A percentile compares a stretch with the other conserved stretches of the same genome.
Conservation (phyloP, 2,797 vertebrate species). For the Poliocrania exsul region DNA sequence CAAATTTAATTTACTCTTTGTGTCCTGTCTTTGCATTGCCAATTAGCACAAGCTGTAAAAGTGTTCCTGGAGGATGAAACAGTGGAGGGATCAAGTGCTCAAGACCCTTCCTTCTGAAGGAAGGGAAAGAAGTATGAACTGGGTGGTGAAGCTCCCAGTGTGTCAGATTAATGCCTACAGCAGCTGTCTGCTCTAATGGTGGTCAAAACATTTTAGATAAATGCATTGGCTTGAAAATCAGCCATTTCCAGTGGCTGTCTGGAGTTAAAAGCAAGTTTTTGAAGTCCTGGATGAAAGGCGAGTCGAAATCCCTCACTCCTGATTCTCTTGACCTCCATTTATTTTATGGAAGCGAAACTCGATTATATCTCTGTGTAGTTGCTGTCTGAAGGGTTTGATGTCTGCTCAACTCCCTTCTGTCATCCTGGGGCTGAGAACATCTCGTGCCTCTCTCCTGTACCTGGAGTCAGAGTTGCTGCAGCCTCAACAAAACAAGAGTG, state of each 20-base stretch:
- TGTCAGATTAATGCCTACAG: neutral
- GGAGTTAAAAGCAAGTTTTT: neutral
- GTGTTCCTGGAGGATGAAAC: neutral
- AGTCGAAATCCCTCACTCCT: neutral
- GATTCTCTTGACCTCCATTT: neutral
- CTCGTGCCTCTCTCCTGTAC: accelerated
- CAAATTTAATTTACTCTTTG: neutral
- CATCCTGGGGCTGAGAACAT: neutral
- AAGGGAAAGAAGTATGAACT: neutral
- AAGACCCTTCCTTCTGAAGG: neutral
- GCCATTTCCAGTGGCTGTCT: neutral
- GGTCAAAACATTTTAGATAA: neutral
- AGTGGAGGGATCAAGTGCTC: neutral
- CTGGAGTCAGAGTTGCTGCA: neutral
- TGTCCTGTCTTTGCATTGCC: neutral
- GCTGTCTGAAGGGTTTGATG: neutral
- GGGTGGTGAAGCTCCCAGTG: neutral
- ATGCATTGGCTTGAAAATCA: neutral
- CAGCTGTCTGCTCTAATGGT: neutral
- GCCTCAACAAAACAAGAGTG: neutral
- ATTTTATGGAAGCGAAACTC: neutral
- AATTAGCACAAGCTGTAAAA: neutral
- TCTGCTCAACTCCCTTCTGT: neutral
- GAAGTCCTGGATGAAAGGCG: accelerated
- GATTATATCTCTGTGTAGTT: neutral